Percentiles rank a stretch among this genome's conserved stretches.
Evolutionary conservation across 1,140 invertebrate genomes (phyloP).

Genomic region (Bombus polaris): DNA sequence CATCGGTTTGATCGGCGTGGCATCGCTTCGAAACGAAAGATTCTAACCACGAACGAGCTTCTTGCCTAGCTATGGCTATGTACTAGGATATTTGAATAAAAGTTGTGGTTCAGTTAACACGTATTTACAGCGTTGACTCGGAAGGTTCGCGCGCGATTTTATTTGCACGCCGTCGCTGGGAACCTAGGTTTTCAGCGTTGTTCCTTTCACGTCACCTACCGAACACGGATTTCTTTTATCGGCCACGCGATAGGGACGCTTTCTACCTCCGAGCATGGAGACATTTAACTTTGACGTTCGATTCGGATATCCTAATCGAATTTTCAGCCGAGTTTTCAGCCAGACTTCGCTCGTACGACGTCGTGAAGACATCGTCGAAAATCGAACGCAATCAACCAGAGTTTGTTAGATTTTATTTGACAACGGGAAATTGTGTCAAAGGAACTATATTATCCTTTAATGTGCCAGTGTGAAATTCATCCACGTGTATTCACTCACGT

Average conservation of each 20-base stretch:
- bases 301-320: constrained; percentile 18
- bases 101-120: constrained; percentile 24
- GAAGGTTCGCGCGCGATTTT: not conserved
- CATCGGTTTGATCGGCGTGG: not conserved
- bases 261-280: not conserved
- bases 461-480: not conserved
- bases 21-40: not conserved
- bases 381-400: not conserved
- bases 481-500: not conserved
- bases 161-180: not conserved
- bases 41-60: constrained; percentile 19
- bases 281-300: constrained; percentile 12
- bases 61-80: not conserved
- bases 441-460: not conserved
- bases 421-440: not conserved
- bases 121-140: constrained; percentile 8
- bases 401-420: not conserved
- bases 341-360: not conserved
- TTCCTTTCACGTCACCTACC: not conserved
- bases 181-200: not conserved
- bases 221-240: constrained; percentile 8
- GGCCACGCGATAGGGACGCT: not conserved
- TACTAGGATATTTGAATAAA: constrained; percentile 26
- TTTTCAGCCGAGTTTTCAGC: not conserved
- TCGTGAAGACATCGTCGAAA: not conserved